These are phyloP conservation scores for Dryobotodes eremita DNA, from an alignment of 2,888 invertebrate genomes.

Conservation along the genomic window DNA sequence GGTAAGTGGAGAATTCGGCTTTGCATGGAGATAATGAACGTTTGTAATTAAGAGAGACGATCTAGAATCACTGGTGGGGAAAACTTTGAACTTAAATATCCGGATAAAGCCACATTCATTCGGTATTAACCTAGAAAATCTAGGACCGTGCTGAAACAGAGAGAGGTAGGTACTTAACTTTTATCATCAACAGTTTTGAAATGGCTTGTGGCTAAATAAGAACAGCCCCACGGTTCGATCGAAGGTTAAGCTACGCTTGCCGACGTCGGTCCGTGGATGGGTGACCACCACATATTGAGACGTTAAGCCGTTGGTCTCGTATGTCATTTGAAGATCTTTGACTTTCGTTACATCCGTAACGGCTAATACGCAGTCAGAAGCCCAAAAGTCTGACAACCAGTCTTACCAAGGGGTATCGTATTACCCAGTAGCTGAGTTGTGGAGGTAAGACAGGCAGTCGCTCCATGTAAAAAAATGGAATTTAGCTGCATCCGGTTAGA, in stretches of 20 bases:
- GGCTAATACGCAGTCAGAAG: too few species aligned
- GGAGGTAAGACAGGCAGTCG: too few species aligned
- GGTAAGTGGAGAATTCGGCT: conserved; percentile 15
- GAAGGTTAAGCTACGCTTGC: not conserved
- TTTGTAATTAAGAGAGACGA: conserved; percentile 34
- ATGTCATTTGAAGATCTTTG: too few species aligned
- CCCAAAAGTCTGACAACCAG: too few species aligned
- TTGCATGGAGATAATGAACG: conserved; percentile 24
- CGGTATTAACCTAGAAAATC: conserved; percentile 17
- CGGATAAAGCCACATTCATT: conserved; percentile 11
- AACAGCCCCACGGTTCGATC: not conserved
- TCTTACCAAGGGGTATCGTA: too few species aligned
- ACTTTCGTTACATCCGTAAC: too few species aligned
- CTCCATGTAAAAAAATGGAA: too few species aligned
- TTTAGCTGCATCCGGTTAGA: too few species aligned
- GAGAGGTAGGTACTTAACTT: not conserved
- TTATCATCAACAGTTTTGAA: conserved; percentile 12
- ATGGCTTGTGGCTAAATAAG: not conserved
- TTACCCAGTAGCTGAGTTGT: too few species aligned
- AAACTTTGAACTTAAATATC: conserved; percentile 21
- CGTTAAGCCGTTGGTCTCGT: too few species aligned
- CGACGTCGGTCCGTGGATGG: not conserved
- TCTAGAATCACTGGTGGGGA: not conserved
- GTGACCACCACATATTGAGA: not conserved
- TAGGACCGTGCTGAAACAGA: not conserved